phyloP scores from a whole-genome alignment of 2,797 vertebrate genomes.

The Lagodon rhomboides region DNA sequence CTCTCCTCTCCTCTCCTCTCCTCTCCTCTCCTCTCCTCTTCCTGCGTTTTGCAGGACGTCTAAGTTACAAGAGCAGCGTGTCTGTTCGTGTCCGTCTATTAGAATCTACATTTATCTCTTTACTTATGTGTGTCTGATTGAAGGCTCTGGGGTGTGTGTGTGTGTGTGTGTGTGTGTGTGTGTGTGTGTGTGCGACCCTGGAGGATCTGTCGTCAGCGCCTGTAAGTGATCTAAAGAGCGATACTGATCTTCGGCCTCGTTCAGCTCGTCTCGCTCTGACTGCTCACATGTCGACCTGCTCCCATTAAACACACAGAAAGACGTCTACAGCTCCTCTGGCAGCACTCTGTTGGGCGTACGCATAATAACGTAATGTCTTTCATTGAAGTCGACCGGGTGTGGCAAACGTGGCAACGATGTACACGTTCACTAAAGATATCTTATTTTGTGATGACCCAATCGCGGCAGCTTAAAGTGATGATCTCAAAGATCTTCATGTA shows the following conservation, averaged over 20 bases:
- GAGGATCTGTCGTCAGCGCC: slow-evolving; percentile 28
- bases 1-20: slow-evolving; percentile 1
- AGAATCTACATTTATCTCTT: not conserved
- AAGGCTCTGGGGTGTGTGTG: not conserved
- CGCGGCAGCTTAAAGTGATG: not conserved
- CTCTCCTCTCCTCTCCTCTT: slow-evolving; percentile 13
- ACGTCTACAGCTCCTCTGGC: not conserved
- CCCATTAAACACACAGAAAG: slow-evolving; percentile 19
- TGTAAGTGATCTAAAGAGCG: slow-evolving; percentile 45
- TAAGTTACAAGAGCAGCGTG: slow-evolving; percentile 2
- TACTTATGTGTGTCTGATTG: not conserved
- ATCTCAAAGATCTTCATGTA: too few species aligned
- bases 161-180: not conserved
- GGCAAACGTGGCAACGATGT: not conserved
- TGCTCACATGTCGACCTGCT: slow-evolving; percentile 15
- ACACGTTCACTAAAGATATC: not conserved
- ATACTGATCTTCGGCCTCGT: slow-evolving; percentile 29
- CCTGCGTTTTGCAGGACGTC: slow-evolving; percentile 15
- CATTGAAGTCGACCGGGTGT: not conserved
- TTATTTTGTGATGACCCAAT: not conserved
- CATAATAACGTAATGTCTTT: not conserved
- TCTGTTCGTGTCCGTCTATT: slow-evolving; percentile 10
- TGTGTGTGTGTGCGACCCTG: not conserved
- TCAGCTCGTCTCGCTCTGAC: slow-evolving; percentile 1
- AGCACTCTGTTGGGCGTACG: not conserved